These are phyloP conservation scores for Ceyx cyanopectus DNA, from an alignment of 2,113 vertebrate species.

Conservation along the genomic window DNA sequence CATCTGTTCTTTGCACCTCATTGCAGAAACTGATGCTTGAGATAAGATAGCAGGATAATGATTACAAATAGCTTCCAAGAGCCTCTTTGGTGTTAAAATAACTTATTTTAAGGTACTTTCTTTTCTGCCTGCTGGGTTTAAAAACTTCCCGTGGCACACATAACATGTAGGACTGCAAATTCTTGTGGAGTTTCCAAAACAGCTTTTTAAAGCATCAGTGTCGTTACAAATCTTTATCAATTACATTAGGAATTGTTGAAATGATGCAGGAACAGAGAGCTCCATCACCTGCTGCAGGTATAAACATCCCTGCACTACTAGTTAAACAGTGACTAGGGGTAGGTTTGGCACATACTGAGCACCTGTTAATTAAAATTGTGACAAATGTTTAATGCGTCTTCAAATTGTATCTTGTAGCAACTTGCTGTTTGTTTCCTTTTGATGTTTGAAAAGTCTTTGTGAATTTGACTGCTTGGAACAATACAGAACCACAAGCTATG, in stretches of 20 bases:
- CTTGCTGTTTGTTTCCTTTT: neutral
- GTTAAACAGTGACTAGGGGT: neutral
- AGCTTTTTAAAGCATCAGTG: neutral
- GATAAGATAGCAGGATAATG: conserved; percentile 54
- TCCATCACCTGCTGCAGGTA: neutral
- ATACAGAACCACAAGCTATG: neutral
- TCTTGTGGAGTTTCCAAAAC: neutral
- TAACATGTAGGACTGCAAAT: neutral
- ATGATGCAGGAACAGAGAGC: neutral
- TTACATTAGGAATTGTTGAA: neutral
- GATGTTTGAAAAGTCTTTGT: neutral
- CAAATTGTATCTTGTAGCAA: neutral
- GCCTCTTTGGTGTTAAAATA: conserved; percentile 16
- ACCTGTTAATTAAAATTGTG: neutral
- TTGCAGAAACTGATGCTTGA: conserved; percentile 68
- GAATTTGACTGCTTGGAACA: neutral
- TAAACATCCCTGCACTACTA: neutral
- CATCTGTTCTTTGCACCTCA: conserved; percentile 42
- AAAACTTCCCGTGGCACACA: neutral
- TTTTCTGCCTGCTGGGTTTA: conserved; percentile 2
- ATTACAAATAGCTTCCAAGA: conserved; percentile 53
- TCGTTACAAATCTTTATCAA: neutral
- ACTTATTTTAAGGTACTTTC: conserved; percentile 9
- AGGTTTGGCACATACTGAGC: neutral
- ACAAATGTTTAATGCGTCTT: neutral